Conservation (phyloP, 2,797 vertebrate genomes). For the Steatocranus sp. region DNA sequence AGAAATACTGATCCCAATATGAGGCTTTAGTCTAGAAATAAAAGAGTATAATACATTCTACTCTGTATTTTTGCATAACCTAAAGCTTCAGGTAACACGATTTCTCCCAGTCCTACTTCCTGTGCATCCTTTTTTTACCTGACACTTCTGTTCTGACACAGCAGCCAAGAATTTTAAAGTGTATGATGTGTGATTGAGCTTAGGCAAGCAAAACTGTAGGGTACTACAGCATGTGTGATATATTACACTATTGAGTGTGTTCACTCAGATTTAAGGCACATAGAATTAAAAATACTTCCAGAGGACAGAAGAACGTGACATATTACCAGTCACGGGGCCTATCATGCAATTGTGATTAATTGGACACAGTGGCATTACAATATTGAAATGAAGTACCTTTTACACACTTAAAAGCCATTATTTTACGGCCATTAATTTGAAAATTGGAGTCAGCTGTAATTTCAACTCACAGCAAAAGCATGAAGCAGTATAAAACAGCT, state of each 20-base stretch:
- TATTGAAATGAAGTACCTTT: slow-evolving; percentile 67
- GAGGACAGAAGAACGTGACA: slow-evolving; percentile 43
- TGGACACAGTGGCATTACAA: slow-evolving; percentile 38
- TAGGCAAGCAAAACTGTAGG: slow-evolving; percentile 53
- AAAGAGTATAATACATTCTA: not conserved
- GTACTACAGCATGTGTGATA: slow-evolving; percentile 41
- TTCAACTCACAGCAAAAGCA: slow-evolving; percentile 31
- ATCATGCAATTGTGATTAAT: slow-evolving; percentile 53
- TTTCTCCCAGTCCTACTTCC: not conserved
- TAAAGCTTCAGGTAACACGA: not conserved
- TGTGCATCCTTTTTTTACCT: not conserved
- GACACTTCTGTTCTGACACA: slow-evolving; percentile 16
- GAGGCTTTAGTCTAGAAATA: not conserved
- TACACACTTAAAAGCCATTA: slow-evolving; percentile 63
- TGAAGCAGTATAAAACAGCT: slow-evolving; percentile 23
- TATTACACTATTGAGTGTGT: slow-evolving; percentile 63
- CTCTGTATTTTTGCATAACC: not conserved
- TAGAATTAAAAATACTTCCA: slow-evolving; percentile 63
- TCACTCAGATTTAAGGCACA: slow-evolving; percentile 59
- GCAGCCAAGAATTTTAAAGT: slow-evolving; percentile 36
- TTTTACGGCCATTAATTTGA: slow-evolving; percentile 58
- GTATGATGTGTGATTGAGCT: slow-evolving; percentile 51
- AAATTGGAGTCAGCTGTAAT: slow-evolving; percentile 51
- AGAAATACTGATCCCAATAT: not conserved
- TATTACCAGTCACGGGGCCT: slow-evolving; percentile 33